Conservation (phyloP, 2,797 vertebrate genomes). For the Sebastes miniatus region DNA sequence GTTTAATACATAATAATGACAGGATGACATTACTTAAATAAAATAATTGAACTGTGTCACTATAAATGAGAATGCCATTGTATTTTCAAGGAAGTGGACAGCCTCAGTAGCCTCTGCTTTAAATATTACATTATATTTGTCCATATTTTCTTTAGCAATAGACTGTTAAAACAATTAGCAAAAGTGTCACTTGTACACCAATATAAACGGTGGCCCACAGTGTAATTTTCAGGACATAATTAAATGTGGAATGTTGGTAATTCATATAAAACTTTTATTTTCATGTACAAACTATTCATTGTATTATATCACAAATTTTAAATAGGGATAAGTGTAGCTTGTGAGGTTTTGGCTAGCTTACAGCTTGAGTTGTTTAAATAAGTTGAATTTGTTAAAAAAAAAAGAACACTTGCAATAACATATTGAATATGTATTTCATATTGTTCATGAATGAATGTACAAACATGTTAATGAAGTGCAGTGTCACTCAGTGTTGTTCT, state of each 20-base stretch:
- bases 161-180: background rate
- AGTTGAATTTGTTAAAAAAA: background rate
- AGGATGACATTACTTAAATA: background rate
- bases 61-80: background rate
- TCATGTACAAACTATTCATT: background rate
- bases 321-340: background rate
- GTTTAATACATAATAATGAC: background rate
- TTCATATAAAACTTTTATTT: background rate
- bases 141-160: background rate
- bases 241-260: background rate
- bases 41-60: background rate
- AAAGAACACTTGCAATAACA: background rate
- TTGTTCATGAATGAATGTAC: background rate
- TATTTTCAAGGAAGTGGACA: background rate
- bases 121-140: background rate
- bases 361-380: background rate
- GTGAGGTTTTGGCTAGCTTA: background rate
- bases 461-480: background rate
- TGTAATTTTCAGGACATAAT: background rate
- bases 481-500: background rate
- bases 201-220: too few relatives aligned
- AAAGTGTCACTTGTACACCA: background rate
- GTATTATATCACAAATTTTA: background rate
- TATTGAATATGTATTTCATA: background rate
- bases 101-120: background rate